phyloP scores from a whole-genome alignment of 2,797 vertebrate genomes.

The Urocyon cinereoargenteus region DNA sequence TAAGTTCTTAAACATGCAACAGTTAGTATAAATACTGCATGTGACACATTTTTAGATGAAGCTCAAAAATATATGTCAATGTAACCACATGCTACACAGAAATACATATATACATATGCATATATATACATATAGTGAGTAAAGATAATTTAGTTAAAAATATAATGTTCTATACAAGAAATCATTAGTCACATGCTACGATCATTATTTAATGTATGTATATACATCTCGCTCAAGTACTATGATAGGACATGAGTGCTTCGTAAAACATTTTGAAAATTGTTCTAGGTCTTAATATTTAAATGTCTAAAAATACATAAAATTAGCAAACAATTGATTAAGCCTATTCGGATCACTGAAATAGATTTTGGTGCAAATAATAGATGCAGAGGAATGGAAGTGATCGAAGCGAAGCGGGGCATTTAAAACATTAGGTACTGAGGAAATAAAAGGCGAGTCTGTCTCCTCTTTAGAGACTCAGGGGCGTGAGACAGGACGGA shows the following conservation, averaged over 20 bases:
- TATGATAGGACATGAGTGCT: neutral
- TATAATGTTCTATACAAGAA: neutral
- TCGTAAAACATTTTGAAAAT: constrained; percentile 57
- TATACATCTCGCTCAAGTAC: constrained; percentile 46
- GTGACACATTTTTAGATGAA: constrained; percentile 6
- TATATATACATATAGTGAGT: constrained; percentile 6
- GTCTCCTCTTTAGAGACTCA: constrained; percentile 17
- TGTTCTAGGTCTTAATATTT: neutral
- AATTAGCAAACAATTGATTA: constrained; percentile 19
- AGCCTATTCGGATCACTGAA: constrained; percentile 32
- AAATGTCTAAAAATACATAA: neutral
- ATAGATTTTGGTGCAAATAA: constrained; percentile 36
- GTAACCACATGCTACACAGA: constrained; percentile 43
- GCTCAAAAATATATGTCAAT: neutral
- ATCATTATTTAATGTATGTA: neutral
- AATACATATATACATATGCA: neutral
- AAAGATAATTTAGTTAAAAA: constrained; percentile 29
- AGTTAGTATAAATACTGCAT: constrained; percentile 20
- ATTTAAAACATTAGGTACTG: constrained; percentile 45
- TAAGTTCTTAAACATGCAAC: constrained; percentile 38
- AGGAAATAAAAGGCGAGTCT: constrained; percentile 7
- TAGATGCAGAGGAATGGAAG: constrained; percentile 12
- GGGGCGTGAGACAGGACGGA: neutral
- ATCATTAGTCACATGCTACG: neutral
- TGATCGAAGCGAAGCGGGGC: neutral